Conservation (phyloP, 2,113 vertebrate species). For the Micromys minutus region DNA sequence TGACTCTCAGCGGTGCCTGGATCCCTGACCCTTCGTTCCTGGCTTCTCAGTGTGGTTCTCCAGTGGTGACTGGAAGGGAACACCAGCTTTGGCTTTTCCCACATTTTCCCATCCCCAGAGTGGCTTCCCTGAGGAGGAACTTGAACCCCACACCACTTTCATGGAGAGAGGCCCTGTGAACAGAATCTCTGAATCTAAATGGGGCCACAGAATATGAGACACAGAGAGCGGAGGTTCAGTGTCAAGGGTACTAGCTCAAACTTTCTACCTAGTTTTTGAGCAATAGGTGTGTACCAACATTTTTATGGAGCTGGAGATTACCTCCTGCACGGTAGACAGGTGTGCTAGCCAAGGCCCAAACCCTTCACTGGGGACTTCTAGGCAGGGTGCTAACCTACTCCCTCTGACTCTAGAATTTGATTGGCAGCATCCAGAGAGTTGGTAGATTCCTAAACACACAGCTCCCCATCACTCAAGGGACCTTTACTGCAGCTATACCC, state of each 20-base stretch:
- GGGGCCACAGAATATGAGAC: background rate
- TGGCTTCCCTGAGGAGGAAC: too few relatives aligned
- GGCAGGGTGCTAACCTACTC: background rate
- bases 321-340: background rate
- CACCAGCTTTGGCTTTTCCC: too few relatives aligned
- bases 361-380: background rate
- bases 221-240: background rate
- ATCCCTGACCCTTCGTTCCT: too few relatives aligned
- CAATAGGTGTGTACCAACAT: background rate
- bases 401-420: conserved; percentile 78
- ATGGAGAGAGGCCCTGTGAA: conserved; percentile 32
- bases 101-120: too few relatives aligned
- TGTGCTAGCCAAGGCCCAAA: background rate
- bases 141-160: background rate
- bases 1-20: too few relatives aligned
- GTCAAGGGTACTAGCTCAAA: background rate
- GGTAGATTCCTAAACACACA: conserved; percentile 79
- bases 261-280: background rate
- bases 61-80: too few relatives aligned
- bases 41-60: too few relatives aligned
- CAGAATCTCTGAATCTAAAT: background rate
- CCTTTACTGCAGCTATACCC: conserved; percentile 84
- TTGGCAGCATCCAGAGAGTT: conserved; percentile 78
- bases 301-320: background rate
- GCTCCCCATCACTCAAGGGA: conserved; percentile 77